These are phyloP conservation scores for Drosophila subpulchrella DNA, from an alignment of 1,140 invertebrate genomes.

Conservation along the genomic window DNA sequence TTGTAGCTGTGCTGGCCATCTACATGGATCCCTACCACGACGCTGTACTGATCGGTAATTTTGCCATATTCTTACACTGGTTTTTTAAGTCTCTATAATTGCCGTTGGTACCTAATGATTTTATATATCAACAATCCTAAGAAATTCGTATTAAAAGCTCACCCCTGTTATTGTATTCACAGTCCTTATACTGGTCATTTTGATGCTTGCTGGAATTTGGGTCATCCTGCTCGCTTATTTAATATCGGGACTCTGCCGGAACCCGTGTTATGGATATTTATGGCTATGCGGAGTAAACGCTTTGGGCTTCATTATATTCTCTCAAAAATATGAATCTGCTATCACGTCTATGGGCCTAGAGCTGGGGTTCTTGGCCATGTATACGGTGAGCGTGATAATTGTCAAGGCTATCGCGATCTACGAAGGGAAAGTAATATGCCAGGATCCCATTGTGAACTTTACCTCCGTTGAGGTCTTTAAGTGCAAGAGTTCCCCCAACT, in stretches of 20 bases:
- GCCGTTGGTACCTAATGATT: too few relatives aligned
- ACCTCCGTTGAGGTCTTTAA: constrained; percentile 37
- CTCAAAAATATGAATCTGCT: not conserved
- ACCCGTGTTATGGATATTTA: constrained; percentile 18
- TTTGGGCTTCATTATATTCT: constrained; percentile 32
- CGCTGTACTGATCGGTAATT: not conserved
- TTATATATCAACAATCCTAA: too few relatives aligned
- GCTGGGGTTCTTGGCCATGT: constrained; percentile 16
- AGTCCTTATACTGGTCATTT: constrained; percentile 23
- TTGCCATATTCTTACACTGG: too few relatives aligned
- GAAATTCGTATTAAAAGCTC: not conserved
- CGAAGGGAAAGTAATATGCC: constrained; percentile 28
- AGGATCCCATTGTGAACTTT: constrained; percentile 33
- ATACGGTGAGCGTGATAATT: constrained; percentile 22
- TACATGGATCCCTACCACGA: constrained; percentile 33
- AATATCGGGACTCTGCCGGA: not conserved
- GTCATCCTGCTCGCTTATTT: constrained; percentile 35
- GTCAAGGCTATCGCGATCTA: constrained; percentile 41
- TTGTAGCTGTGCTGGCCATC: constrained; percentile 3
- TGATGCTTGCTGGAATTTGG: constrained; percentile 16
- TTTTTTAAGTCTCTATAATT: too few relatives aligned
- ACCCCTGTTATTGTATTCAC: not conserved
- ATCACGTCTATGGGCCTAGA: not conserved
- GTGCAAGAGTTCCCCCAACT: constrained; percentile 38
- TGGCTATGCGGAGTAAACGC: constrained; percentile 1